These are phyloP conservation scores for Propithecus perrieri DNA, from an alignment of 2,797 vertebrate species.

Conservation along the genomic window DNA sequence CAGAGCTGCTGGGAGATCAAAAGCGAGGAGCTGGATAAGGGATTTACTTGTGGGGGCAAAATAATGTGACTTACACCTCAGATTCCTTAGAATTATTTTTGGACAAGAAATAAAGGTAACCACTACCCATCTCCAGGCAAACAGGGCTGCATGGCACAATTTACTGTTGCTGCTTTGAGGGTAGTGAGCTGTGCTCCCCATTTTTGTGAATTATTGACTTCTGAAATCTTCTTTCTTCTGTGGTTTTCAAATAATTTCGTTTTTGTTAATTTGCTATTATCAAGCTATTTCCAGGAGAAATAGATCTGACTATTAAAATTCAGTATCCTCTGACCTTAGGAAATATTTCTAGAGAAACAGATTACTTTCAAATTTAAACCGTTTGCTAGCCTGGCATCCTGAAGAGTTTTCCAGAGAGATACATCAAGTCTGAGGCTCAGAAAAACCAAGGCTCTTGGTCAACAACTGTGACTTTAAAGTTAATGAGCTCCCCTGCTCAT, in stretches of 20 bases:
- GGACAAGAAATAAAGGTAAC: constrained; percentile 14
- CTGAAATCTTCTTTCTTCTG: not conserved
- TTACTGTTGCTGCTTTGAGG: not conserved
- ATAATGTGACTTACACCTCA: not conserved
- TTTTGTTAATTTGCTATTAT: not conserved
- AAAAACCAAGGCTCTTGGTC: not conserved
- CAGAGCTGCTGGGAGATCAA: not conserved
- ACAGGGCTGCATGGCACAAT: not conserved
- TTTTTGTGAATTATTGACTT: constrained; percentile 31
- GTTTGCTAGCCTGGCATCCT: not conserved
- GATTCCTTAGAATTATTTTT: constrained; percentile 49
- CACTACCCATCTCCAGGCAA: not conserved
- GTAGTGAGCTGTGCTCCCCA: not conserved
- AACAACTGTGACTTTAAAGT: not conserved
- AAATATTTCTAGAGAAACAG: constrained; percentile 11
- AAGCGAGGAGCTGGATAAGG: not conserved
- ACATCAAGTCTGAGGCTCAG: not conserved
- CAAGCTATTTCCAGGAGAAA: not conserved
- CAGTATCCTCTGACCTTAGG: not conserved
- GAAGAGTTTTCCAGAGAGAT: not conserved
- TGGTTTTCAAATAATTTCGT: constrained; percentile 51
- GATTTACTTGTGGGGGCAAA: not conserved
- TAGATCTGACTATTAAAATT: constrained; percentile 2
- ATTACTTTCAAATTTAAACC: not conserved
- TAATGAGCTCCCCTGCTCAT: not conserved